Percentiles rank a stretch among this genome's conserved stretches.
Conservation (phyloP, 2,888 invertebrate species). For the Mythimna loreyi region DNA sequence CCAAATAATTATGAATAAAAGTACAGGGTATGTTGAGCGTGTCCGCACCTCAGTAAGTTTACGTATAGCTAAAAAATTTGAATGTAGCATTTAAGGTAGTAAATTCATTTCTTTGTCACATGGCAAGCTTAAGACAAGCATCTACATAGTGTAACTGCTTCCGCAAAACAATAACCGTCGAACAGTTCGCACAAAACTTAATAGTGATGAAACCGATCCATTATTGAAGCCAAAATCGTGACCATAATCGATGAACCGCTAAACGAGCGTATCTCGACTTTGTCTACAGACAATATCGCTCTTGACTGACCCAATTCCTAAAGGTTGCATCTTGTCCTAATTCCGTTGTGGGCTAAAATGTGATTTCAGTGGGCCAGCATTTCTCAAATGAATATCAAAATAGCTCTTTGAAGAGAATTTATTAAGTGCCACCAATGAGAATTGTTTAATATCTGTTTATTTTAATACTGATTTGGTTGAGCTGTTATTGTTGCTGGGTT, state of each 20-base stretch:
- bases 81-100: not conserved
- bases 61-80: not conserved
- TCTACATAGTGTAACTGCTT: not conserved
- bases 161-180: not conserved
- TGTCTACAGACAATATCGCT: constrained; percentile 70
- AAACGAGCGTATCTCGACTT: constrained; percentile 63
- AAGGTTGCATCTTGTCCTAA: constrained; percentile 85
- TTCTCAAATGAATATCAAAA: constrained; percentile 49
- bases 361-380: constrained; percentile 53
- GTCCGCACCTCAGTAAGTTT: too few relatives aligned
- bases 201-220: constrained; percentile 1
- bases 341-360: constrained; percentile 75
- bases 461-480: not conserved
- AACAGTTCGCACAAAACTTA: not conserved
- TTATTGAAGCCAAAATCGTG: constrained; percentile 38
- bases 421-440: not conserved
- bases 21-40: too few relatives aligned
- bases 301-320: constrained; percentile 83
- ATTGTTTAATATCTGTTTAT: constrained; percentile 8
- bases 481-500: not conserved
- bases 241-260: constrained; percentile 51
- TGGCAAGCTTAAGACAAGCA: too few relatives aligned
- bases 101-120: not conserved
- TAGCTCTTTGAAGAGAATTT: constrained; percentile 32
- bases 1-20: too few relatives aligned